phyloP scores from a whole-genome alignment of 1,140 invertebrate species.

The Eupeodes corollae region DNA sequence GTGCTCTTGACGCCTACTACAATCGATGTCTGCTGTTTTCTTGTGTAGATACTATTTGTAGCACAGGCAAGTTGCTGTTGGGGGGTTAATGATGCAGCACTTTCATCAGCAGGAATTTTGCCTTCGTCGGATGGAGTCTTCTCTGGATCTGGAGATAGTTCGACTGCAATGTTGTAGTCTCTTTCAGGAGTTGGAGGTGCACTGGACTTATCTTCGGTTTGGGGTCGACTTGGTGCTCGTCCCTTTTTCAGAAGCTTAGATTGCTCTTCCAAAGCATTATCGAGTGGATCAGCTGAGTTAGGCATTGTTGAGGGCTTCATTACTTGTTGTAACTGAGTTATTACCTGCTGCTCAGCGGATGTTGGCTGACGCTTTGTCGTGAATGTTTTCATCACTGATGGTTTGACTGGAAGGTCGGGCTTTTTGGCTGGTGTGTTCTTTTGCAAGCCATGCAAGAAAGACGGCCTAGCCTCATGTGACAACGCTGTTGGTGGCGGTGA shows the following conservation, averaged over 20 bases:
- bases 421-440: constrained; percentile 41
- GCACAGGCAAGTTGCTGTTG: background rate
- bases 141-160: constrained; percentile 3
- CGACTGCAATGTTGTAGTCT: constrained; percentile 29
- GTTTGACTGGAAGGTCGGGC: constrained; percentile 53
- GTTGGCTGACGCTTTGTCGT: constrained; percentile 20
- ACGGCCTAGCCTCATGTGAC: constrained; percentile 46
- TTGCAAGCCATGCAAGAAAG: constrained; percentile 54
- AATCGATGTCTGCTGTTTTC: constrained; percentile 41
- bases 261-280: constrained; percentile 20
- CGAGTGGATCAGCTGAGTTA: constrained; percentile 12
- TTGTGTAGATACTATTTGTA: constrained; percentile 35
- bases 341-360: constrained; percentile 38
- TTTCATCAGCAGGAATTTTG: background rate
- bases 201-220: constrained; percentile 21
- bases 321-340: constrained; percentile 40
- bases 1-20: constrained; percentile 21
- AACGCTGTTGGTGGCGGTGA: constrained; percentile 37
- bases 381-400: constrained; percentile 34
- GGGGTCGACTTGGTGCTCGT: constrained; percentile 45
- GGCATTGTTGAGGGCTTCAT: constrained; percentile 29
- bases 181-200: constrained; percentile 33
- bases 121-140: background rate
- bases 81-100: constrained; percentile 3
- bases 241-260: constrained; percentile 36